Evolutionary conservation across 2,888 invertebrate genomes (phyloP).

Genomic region (Toxonevra muliebris): DNA sequence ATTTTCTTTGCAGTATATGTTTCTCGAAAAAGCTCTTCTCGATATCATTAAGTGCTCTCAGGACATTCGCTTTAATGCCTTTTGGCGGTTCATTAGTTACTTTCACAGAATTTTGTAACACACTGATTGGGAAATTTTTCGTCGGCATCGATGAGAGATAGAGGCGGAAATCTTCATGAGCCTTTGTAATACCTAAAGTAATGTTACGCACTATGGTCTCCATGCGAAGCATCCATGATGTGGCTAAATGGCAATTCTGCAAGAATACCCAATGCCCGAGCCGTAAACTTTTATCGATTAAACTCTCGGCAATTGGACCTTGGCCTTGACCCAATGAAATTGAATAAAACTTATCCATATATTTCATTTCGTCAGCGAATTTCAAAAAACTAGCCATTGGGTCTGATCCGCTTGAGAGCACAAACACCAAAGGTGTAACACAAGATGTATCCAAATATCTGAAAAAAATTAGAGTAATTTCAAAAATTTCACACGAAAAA

Average conservation of each 20-base stretch:
- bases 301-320: conserved; percentile 84
- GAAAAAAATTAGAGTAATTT: conserved; percentile 36
- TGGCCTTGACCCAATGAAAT: conserved; percentile 92
- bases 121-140: conserved; percentile 85
- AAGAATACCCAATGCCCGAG: conserved; percentile 90
- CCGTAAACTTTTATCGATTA: conserved; percentile 76
- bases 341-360: conserved; percentile 74
- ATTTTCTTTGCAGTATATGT: conserved; percentile 74
- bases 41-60: conserved; percentile 82
- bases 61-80: conserved; percentile 87
- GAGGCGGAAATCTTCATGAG: conserved; percentile 80
- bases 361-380: conserved; percentile 81
- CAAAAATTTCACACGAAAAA: background rate
- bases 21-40: conserved; percentile 82
- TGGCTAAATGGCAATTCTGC: conserved; percentile 93
- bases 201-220: conserved; percentile 82
- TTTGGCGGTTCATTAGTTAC: conserved; percentile 95
- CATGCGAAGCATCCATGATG: conserved; percentile 90
- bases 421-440: conserved; percentile 83
- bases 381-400: conserved; percentile 84
- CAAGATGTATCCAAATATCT: conserved; percentile 78
- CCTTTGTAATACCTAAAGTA: conserved; percentile 71
- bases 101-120: conserved; percentile 92
- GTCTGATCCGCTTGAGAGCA: conserved; percentile 89
- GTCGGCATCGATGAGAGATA: conserved; percentile 92